Evolutionary conservation across 2,797 vertebrate genomes (phyloP).

Genomic region (Periparus ater): DNA sequence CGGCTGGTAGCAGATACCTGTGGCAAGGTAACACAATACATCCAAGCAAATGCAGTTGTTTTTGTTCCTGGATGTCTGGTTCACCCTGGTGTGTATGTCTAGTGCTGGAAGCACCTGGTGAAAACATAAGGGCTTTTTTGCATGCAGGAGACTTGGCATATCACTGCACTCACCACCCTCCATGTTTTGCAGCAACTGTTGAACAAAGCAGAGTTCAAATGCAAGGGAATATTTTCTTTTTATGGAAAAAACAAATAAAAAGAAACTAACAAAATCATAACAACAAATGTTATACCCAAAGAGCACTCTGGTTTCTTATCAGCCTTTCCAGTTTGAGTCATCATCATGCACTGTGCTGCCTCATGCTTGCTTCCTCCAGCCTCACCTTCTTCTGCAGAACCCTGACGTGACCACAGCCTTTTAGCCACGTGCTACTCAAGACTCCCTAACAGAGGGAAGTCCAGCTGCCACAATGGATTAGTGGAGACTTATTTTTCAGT

Average conservation of each 20-base stretch:
- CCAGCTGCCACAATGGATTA: neutral
- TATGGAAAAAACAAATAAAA: neutral
- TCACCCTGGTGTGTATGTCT: neutral
- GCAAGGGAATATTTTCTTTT: conserved; percentile 41
- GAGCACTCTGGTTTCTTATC: neutral
- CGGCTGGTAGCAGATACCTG: neutral
- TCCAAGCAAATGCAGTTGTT: accelerated
- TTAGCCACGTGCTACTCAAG: neutral
- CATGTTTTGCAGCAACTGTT: neutral
- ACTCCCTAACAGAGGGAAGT: neutral
- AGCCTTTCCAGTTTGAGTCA: neutral
- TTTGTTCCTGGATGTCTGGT: neutral
- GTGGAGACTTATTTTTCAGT: neutral
- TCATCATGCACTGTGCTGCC: neutral
- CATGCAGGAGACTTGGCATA: neutral
- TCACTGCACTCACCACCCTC: neutral
- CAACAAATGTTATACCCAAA: neutral
- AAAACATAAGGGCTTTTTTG: neutral
- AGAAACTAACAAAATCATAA: neutral
- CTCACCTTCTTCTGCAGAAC: neutral
- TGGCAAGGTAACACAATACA: neutral
- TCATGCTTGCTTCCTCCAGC: neutral
- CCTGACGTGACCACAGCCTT: neutral
- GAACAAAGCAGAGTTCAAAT: neutral
- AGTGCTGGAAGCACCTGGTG: neutral